Base-by-base conservation (phyloP, 2,888 invertebrate species). In the Agrotis puta region DNA sequence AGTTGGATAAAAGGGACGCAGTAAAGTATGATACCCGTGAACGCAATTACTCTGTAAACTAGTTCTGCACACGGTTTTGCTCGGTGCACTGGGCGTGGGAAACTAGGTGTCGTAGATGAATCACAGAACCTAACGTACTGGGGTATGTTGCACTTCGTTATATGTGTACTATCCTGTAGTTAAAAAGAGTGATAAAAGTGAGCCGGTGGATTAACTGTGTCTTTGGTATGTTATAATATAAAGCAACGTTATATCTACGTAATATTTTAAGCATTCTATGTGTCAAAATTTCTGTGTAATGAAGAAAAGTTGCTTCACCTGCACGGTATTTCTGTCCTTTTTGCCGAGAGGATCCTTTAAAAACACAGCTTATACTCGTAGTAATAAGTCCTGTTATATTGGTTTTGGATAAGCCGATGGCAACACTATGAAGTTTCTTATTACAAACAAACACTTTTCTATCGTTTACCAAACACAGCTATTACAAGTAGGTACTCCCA, bases 1-100 rank as follows among this genome's bases (percentile, higher is more conserved):
- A 82, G 86, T 84, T 85, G 78, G 64, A 24, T 81, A 85, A 84
- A 81, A 84, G 67, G 85, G 78, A 75, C 85, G 77, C 70, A 66
- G 77, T 66, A 67, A 78, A 84, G 85, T 78, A 85, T 80, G 75
- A 84, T 85, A 81, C 77, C 67, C 56, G 78, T 79, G 62, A 66
- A 54, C 77, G 78, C 73, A 84, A 84, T 85, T 85, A 85, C 68
- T 62, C 56, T 64, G 64, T 83, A 77, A 84, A 85, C 84, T 84
- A 79, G 81, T 85, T 85, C 68, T 77, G 68, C 43, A 65, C 70
- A 62, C 50, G 58, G 74, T 66, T 76, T 81, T 77, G 66, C 64
- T 74, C 43, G 51, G 47, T 68, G 69, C 76, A 73, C 61, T 56
- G 67, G 54, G 77, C 74, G 82, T 84, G 82, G 84, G 84, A 85